Evolutionary conservation across 2,797 vertebrate genomes (phyloP), one percentile per base, ranked within the genome.

Genomic region (Euthynnus affinis): DNA sequence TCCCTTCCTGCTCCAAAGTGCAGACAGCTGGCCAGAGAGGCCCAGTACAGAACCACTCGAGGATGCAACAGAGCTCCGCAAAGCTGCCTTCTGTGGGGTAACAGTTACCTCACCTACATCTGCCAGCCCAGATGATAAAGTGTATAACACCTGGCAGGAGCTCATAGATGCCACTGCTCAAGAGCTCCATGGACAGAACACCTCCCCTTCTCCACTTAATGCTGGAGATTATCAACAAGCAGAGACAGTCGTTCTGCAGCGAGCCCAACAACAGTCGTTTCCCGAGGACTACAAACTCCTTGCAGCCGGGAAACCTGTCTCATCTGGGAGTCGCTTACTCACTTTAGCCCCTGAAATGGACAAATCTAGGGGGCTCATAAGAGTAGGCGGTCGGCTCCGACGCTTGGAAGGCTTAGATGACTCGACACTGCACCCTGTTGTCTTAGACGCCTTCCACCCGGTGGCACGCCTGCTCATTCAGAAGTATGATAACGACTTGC

Each of bases 281-380:
- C 53, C 75, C 7, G 76, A 78, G 6, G 64, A 83, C 10, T 70
- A 59, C 32, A 42, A 32, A 23, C 58, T 74, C 46, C 69, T 82
- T 15, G 20, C 32, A 1, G 56, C 37, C 3, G 63, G 70, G 51
- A 76, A 80, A 68, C 29, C 67, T 15, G 49, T 84, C 34, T 29
- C 23, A 3, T 44, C 69, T 5, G n/a, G 25, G 0, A 78, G 63
- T 65, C 46, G 58, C 48, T 5, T 75, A 42, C 10, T 70, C 1
- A 79, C 52, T 3, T 23, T 77, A 17, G 62, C 74, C 15, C 82
- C 73, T 6, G 63, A 78, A 2, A n/a, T 78, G 1, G 78, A 27
- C 27, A 27, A 27, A 27, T 82, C 27, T 18, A 66, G 25, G 0
- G 6, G 12, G 9, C 64, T 81, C 9, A 80, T 80, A 6, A 59